Base-by-base conservation (phyloP, 2,113 vertebrate genomes). In the Tupaia tana region DNA sequence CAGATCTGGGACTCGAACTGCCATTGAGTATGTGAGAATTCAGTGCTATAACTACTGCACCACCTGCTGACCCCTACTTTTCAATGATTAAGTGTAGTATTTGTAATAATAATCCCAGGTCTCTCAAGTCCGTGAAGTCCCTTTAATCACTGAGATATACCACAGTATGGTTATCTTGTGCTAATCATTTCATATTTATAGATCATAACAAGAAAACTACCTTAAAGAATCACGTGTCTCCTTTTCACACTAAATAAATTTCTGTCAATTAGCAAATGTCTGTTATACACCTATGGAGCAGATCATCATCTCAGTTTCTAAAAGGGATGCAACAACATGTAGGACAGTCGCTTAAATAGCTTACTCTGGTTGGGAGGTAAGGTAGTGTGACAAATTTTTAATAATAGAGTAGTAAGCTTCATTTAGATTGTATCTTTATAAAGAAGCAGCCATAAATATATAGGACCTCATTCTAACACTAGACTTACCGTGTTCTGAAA, bases 111-210 rank as follows among this genome's bases (percentile, higher is more conserved):
- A 94, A 43, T 58, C 52, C 13, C 34, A 92, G 27, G 4, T 93
- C 14, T 86, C 34, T 86, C 3, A 59, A 29, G 25, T 81, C 58
- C 64, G 52, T 71, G 66, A 71, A 58, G 31, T 92, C 19, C 29
- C 34, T 95, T 94, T 78, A 27, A 83, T 71, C 15, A 7, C 75
- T 74, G 63, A 83, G 29, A 61, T 85, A 34, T 85, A 34, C 1
- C 67, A 14, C 64, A 58, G 20, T 89, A 43, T 89, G 31, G 82
- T 83, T 92, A 73, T 67, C 67, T 89, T 91, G 9, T 91, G 52
- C 31, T 74, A 81, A 75, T 89, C 89, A 87, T 86, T 93, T 67
- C 29, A 78, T 67, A 79, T 67, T 96, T 95, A 86, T 2, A 93
- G 29, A 67, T 81, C 16, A 25, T 80, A 79, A 73, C 59, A 77